These are phyloP conservation scores for Bombus fervidus DNA, from an alignment of 1,140 invertebrate species.

Conservation along the genomic window DNA sequence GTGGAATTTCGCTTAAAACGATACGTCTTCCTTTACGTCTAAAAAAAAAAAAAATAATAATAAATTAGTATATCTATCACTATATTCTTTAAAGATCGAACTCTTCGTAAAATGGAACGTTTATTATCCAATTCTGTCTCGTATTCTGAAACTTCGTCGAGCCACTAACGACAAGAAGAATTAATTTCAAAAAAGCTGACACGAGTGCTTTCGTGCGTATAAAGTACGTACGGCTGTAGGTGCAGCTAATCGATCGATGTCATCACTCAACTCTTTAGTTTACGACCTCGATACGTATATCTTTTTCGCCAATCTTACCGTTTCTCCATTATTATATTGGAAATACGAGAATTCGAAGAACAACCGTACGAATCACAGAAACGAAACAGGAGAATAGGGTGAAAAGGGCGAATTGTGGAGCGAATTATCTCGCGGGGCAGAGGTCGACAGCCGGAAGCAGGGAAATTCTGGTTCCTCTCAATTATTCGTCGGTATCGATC, in stretches of 20 bases:
- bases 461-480: constrained; percentile 54
- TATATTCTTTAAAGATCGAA: not conserved
- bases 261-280: no score
- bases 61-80: not conserved
- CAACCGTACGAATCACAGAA: no score
- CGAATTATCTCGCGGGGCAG: constrained; percentile 16
- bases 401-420: not conserved
- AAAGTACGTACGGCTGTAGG: no score
- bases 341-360: no score
- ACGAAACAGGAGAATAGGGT: not conserved
- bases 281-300: no score
- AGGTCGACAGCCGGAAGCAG: not conserved
- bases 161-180: not conserved
- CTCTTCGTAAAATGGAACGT: not conserved
- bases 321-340: no score
- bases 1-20: no score
- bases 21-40: no score
- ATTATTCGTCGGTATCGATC: constrained; percentile 64
- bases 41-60: no score
- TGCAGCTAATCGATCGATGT: no score
- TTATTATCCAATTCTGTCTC: not conserved
- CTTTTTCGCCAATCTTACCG: no score
- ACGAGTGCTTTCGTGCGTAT: not conserved
- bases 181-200: not conserved
- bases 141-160: not conserved